A percentile compares a stretch with the other conserved stretches of the same genome.
Evolutionary conservation across 1,140 invertebrate genomes (phyloP).

Genomic region (Magallana gigas): DNA sequence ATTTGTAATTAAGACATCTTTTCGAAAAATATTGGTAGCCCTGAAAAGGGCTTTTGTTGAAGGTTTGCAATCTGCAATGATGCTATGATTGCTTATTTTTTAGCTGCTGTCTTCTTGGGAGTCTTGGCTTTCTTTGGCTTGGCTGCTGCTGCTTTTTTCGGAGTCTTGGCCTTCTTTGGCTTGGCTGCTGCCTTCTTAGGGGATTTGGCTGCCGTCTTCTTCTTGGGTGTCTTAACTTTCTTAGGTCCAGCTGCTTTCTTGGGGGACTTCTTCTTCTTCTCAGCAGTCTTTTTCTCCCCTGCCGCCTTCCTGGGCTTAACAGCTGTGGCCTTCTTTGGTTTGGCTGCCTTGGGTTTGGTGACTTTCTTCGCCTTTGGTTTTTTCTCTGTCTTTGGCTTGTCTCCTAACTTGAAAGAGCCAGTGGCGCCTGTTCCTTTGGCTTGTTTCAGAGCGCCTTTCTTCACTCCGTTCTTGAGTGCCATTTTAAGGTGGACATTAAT

Average conservation of each 20-base stretch:
- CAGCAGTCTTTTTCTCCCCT: slow-evolving; percentile 50
- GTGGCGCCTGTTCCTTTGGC: slow-evolving; percentile 77
- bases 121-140: slow-evolving; percentile 44
- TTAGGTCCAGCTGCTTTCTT: slow-evolving; percentile 67
- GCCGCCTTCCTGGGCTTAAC: slow-evolving; percentile 52
- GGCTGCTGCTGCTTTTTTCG: background rate
- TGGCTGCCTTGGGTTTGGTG: slow-evolving; percentile 66
- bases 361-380: slow-evolving; percentile 65
- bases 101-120: slow-evolving; percentile 57
- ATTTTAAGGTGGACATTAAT: too few relatives aligned
- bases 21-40: slow-evolving; percentile 43
- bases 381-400: slow-evolving; percentile 62
- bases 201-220: slow-evolving; percentile 45
- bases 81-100: background rate
- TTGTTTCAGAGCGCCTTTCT: slow-evolving; percentile 71
- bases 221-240: slow-evolving; percentile 52
- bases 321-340: slow-evolving; percentile 52
- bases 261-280: slow-evolving; percentile 55
- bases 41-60: slow-evolving; percentile 48
- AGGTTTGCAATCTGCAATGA: background rate
- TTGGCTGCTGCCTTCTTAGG: slow-evolving; percentile 58
- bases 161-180: slow-evolving; percentile 27
- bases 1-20: slow-evolving; percentile 23
- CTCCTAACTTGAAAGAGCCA: slow-evolving; percentile 76
- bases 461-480: slow-evolving; percentile 71